A percentile compares a stretch with the other conserved stretches of the same genome.
Conservation (phyloP, 30 jellyfish, hydroid and myxozoan species). For the Turritopsis rubra region DNA sequence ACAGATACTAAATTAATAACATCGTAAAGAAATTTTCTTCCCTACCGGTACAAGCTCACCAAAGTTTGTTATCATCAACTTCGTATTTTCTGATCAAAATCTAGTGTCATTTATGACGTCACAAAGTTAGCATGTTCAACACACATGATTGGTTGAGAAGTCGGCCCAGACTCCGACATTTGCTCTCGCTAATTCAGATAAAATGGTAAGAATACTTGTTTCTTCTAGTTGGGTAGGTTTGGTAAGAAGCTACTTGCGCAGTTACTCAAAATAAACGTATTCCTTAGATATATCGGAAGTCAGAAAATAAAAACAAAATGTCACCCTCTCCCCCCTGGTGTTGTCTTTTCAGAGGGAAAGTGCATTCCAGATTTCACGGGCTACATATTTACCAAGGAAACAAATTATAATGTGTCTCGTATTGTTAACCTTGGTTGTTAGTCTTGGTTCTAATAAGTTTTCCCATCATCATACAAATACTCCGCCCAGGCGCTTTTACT, state of each 20-base stretch:
- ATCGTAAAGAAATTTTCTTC: not conserved
- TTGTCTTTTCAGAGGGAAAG: too few species aligned
- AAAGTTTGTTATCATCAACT: conserved; percentile 11
- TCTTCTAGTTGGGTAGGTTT: not conserved
- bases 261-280: not conserved
- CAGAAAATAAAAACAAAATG: not conserved
- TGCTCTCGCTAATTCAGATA: not conserved
- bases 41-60: conserved; percentile 4
- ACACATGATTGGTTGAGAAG: not conserved
- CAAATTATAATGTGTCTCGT: too few species aligned
- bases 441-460: too few species aligned
- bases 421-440: too few species aligned
- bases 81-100: conserved; percentile 4
- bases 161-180: not conserved
- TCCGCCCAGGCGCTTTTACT: too few species aligned
- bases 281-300: not conserved
- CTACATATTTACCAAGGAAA: too few species aligned
- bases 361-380: too few species aligned
- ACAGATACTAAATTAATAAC: not conserved
- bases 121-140: not conserved
- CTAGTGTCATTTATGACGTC: conserved; percentile 16
- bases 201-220: not conserved
- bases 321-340: not conserved
- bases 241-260: not conserved
- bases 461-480: too few species aligned